These are phyloP conservation scores for Mastigias papua DNA, from an alignment of 30 jellyfish, hydroid and myxozoan species.

Conservation along the genomic window DNA sequence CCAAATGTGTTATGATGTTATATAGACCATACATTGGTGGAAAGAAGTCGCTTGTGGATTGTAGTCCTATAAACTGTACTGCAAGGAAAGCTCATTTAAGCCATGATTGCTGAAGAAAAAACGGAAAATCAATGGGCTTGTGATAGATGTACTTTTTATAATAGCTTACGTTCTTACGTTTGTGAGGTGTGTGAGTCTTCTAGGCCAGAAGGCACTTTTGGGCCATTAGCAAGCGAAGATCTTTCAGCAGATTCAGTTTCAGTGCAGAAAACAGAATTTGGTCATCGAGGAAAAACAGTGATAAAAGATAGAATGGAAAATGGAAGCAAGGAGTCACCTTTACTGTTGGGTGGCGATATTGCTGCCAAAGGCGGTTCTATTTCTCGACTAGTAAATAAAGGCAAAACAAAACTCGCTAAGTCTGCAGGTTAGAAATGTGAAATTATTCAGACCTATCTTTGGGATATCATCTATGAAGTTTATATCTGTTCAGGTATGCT, in stretches of 20 bases:
- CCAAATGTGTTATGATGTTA: no score
- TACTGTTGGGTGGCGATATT: background rate
- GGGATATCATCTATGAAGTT: background rate
- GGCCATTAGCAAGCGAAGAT: conserved; percentile 44
- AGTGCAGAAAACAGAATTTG: background rate
- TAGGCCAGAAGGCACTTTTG: conserved; percentile 33
- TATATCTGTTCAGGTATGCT: no score
- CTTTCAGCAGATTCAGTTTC: background rate
- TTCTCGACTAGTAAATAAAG: background rate
- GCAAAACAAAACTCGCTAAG: background rate
- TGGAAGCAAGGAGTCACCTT: background rate
- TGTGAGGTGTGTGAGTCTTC: conserved; percentile 33
- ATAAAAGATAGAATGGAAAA: background rate
- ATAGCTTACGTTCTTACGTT: background rate
- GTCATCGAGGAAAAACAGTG: background rate
- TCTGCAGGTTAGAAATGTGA: background rate
- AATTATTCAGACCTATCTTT: background rate
- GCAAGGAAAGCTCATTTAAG: no score
- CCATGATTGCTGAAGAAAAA: background rate
- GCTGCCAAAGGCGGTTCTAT: background rate
- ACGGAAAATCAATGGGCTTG: conserved; percentile 35
- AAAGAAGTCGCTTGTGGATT: background rate
- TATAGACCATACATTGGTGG: no score
- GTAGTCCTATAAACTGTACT: no score
- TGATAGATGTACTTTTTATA: conserved; percentile 26